Evolutionary conservation across 2,113 vertebrate genomes (phyloP).

Genomic region (Nyctibius bracteatus): DNA sequence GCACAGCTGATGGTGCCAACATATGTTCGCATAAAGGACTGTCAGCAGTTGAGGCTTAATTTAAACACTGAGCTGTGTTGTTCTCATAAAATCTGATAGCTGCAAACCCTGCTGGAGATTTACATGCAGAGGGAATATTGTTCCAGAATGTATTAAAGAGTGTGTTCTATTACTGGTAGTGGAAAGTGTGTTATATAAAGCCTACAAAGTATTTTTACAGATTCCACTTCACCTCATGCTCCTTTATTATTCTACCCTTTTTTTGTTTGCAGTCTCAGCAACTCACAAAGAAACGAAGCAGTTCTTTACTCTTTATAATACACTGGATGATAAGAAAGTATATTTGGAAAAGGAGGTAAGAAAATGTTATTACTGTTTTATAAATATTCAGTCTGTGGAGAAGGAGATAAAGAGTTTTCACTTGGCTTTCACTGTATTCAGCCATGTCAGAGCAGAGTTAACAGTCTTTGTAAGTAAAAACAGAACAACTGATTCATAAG

Average conservation of each 20-base stretch:
- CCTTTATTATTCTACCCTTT: background rate
- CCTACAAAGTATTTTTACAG: background rate
- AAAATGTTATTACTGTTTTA: background rate
- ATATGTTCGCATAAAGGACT: background rate
- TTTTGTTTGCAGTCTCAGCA: constrained; percentile 84
- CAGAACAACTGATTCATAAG: background rate
- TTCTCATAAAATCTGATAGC: background rate
- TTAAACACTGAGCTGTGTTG: background rate
- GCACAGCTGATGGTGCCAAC: background rate
- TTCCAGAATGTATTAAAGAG: background rate
- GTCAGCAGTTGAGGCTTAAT: background rate
- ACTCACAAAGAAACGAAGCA: constrained; percentile 99
- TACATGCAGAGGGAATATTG: background rate
- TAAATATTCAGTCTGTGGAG: background rate
- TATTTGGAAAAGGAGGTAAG: constrained; percentile 97
- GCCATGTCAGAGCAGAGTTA: background rate
- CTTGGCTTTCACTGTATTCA: background rate
- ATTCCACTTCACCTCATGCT: background rate
- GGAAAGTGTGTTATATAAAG: background rate
- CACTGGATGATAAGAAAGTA: constrained; percentile 96
- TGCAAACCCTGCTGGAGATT: background rate
- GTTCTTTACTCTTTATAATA: constrained; percentile 98
- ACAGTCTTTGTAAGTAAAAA: background rate
- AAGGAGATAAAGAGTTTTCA: background rate
- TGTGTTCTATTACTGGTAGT: background rate